Conservation (phyloP, 1,140 invertebrate species). For the Diplogasteroides magnus region DNA sequence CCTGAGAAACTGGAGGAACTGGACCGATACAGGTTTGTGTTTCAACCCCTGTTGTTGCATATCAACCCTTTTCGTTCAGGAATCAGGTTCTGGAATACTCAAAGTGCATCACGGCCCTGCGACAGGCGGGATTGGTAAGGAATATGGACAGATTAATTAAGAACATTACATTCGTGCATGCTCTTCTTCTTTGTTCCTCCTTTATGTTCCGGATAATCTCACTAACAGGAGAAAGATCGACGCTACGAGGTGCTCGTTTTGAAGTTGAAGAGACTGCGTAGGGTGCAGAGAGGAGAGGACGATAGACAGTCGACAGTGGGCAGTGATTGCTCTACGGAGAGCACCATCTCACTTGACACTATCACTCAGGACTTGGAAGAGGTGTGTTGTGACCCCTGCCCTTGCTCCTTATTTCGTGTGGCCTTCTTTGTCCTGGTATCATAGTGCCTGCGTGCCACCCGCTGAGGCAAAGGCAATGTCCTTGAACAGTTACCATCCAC, state of each 20-base stretch:
- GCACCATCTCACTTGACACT: slow-evolving; percentile 40
- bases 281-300: slow-evolving; percentile 24
- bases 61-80: background rate
- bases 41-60: background rate
- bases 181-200: background rate
- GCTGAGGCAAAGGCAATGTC: no score
- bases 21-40: slow-evolving; percentile 35
- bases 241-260: slow-evolving; percentile 46
- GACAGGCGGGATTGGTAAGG: slow-evolving; percentile 39
- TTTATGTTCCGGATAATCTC: slow-evolving; percentile 8
- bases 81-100: slow-evolving; percentile 49
- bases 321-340: slow-evolving; percentile 45
- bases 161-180: no score
- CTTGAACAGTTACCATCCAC: background rate
- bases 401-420: no score
- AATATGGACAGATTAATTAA: no score
- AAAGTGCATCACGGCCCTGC: slow-evolving; percentile 52
- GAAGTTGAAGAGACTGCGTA: slow-evolving; percentile 43
- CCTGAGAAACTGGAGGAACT: slow-evolving; percentile 53
- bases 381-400: no score
- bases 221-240: slow-evolving; percentile 46
- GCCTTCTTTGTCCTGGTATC: no score
- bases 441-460: no score
- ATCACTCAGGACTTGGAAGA: slow-evolving; percentile 53
- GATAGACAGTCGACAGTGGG: slow-evolving; percentile 42